Base-by-base conservation (phyloP, 2,888 invertebrate genomes). In the Mythimna albipuncta region DNA sequence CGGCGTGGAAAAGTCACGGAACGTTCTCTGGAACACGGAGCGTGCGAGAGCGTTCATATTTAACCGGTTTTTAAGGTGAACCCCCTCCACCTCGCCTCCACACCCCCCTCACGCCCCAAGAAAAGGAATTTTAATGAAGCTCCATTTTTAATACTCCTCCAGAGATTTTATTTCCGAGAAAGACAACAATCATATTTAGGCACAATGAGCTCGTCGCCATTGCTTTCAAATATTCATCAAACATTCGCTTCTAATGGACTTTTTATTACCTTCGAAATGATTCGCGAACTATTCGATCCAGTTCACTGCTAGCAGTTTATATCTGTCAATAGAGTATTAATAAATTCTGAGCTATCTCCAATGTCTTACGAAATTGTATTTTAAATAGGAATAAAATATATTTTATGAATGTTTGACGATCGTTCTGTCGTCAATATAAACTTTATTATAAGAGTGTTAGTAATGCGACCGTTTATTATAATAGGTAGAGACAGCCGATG, bases 21-120 rank as follows among this genome's bases (percentile, higher is more conserved):
- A 67, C 76, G 70, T 75, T 80, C 59, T 70, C 66, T 66, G 54
- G 47, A 66, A 67, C 54, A 65, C 61, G 62, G 54, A 69, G 75
- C 76, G 76, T 75, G 70, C 74, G 83, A 78, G 66, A 75, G 73
- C 81, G 71, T 87, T 85, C 88, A 87, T 87, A 87, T 87, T 87
- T 87, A 82, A 87, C 79, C 71, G 66, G 62, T 79, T 87, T 85
- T 86, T 82, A 84, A 82, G 84, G 68, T 65, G 47, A 58, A 41
- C 16, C 72, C 41, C 1, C 26, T 50, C 21, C 38, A 47, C 54
- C 55, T 38, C 44, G 4, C 63, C 35, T 52, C 59, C 50, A 47
- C 54, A 64, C 58, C 55, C 58, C 41, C 64, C 58, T 26, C 57
- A 59, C 64, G 44, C 72, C 81, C 72, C 50, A 73, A 70, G 78